Percentiles rank a stretch among this genome's conserved stretches.
These are phyloP conservation scores for Nomada flava DNA, from an alignment of 2,888 invertebrate genomes.

Conservation along the genomic window DNA sequence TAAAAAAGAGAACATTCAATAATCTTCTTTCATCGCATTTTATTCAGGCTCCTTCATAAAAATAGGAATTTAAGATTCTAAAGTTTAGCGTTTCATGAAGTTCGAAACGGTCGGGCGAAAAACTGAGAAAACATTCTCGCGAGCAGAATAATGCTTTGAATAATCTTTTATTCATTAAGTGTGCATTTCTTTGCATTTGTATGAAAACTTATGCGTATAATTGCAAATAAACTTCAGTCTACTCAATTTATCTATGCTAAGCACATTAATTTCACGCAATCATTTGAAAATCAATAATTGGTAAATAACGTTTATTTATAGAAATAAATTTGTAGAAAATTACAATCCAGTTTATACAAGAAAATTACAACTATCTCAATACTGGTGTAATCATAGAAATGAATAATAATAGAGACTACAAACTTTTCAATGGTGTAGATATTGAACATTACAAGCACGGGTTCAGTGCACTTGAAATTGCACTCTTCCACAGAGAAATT, in stretches of 20 bases:
- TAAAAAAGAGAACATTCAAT: not conserved
- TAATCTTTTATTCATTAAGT: slow-evolving; percentile 7
- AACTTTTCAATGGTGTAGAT: no score
- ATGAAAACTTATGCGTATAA: not conserved
- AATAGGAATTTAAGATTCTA: slow-evolving; percentile 7
- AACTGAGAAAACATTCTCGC: not conserved
- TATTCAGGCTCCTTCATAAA: not conserved
- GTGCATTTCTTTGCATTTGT: not conserved
- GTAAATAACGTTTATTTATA: no score
- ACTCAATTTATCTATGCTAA: not conserved
- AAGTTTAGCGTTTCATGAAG: not conserved
- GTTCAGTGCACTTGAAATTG: no score
- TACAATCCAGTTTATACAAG: no score
- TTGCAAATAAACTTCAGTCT: not conserved
- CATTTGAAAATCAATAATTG: no score
- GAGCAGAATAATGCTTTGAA: not conserved
- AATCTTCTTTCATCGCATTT: not conserved
- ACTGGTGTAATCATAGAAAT: no score
- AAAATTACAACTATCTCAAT: no score
- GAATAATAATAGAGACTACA: no score
- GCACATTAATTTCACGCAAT: no score
- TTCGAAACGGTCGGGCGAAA: slow-evolving; percentile 2
- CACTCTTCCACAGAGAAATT: not conserved
- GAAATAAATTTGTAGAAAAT: no score
- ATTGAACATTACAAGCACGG: no score